Evolutionary conservation across 2,888 invertebrate genomes (phyloP).

Genomic region (Lasioglossum leucozonium): DNA sequence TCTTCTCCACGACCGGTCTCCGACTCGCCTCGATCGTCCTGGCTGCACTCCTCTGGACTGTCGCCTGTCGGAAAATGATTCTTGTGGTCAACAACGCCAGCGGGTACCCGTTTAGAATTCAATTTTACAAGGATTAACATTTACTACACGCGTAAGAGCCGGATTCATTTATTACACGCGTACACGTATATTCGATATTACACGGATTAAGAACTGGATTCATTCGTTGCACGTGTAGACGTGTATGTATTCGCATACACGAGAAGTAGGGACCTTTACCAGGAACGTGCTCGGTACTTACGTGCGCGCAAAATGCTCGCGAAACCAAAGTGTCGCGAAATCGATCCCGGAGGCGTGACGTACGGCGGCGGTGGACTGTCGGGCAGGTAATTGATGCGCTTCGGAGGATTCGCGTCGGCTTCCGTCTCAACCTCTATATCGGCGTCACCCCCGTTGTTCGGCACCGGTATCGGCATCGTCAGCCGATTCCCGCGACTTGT

Average conservation of each 20-base stretch:
- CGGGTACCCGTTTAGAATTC: too few species aligned
- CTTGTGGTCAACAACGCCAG: not conserved
- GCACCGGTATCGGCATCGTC: conserved; percentile 49
- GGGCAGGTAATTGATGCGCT: conserved; percentile 60
- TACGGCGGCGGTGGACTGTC: conserved; percentile 83
- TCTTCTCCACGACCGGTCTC: not conserved
- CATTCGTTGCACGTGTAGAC: too few species aligned
- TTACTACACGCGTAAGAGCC: too few species aligned
- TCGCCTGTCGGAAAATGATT: conserved; percentile 1
- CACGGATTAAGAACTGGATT: too few species aligned
- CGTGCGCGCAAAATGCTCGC: not conserved
- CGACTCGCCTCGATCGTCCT: not conserved
- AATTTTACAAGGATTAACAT: too few species aligned
- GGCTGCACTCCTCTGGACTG: not conserved
- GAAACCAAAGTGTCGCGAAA: conserved; percentile 64
- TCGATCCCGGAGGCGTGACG: conserved; percentile 79
- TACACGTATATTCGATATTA: too few species aligned
- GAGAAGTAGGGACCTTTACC: too few species aligned
- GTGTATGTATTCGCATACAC: too few species aligned
- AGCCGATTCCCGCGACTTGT: conserved; percentile 67
- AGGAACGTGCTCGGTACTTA: not conserved
- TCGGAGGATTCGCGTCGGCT: not conserved
- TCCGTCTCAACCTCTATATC: too few species aligned
- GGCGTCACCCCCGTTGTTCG: not conserved
- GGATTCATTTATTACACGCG: too few species aligned